Base-by-base conservation (phyloP, 2,797 vertebrate genomes). In the Austrolebias charrua region DNA sequence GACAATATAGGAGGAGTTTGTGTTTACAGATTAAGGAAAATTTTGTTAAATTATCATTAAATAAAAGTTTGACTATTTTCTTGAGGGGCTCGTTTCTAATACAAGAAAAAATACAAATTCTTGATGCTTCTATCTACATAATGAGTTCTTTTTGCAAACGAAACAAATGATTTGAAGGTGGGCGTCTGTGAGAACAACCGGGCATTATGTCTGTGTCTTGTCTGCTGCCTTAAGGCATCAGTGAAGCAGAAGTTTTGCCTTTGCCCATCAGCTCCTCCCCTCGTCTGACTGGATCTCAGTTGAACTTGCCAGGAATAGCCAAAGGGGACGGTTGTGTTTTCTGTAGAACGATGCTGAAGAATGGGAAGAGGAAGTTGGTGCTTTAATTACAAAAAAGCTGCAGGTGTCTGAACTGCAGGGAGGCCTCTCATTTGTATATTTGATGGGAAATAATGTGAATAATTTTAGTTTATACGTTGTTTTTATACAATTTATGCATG, bases 241-340 rank as follows among this genome's bases (percentile, higher is more conserved):
- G 63, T 82, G 70, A 5, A 57, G 73, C 64, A 60, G 66, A 80
- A 70, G 58, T 66, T 77, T 77, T 73, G 64, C 64, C 75, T 80
- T 42, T 64, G 55, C 60, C 64, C 50, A 19, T 65, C 78, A 59
- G 73, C 68, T 55, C 75, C 81, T 80, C 82, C 77, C 63, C 67
- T 78, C n/a, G 55, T 74, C 81, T 84, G 45, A 8, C 46, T 53
- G 68, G 43, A 70, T 79, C 71, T 76, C 46, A 55, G 75, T 60
- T 85, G 73, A 91, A 87, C 81, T 81, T 85, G 78, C 78, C 71
- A 84, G 55, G 62, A 73, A 71, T 45, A 64, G 86, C 80, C 79
- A 63, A 52, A 73, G 86, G 87, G 77, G 81, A 87, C 83, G 79
- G 75, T 83, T 75, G 84, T 85, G 75, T 79, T 56, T 50, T 57